These are phyloP conservation scores for Acrossocheilus wenchowensis DNA, from an alignment of 2,797 vertebrate genomes.

Conservation along the genomic window DNA sequence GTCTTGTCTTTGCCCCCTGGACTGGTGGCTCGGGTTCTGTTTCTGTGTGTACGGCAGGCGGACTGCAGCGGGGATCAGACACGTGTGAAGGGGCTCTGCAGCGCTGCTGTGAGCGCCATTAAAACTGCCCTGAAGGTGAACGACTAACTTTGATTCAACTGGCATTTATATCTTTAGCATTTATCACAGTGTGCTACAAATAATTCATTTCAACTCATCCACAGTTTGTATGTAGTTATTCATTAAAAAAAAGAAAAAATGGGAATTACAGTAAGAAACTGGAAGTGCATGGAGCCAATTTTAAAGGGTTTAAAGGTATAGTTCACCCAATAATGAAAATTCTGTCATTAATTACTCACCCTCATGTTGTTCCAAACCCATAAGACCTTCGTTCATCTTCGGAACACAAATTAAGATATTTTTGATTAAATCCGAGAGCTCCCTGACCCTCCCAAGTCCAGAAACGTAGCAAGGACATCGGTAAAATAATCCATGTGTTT, in stretches of 20 bases:
- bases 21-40: conserved; percentile 77
- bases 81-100: conserved; percentile 70
- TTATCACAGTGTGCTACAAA: neutral
- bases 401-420: no score
- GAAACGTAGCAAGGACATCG: no score
- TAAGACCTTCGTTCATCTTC: no score
- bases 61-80: conserved; percentile 72
- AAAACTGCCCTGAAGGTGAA: conserved; percentile 83
- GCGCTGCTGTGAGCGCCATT: conserved; percentile 68
- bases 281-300: neutral
- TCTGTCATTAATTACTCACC: no score
- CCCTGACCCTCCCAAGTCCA: no score
- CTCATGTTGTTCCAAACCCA: no score
- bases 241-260: neutral
- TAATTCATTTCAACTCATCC: neutral
- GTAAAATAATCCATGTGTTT: no score
- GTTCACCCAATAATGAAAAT: neutral
- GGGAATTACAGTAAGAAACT: neutral
- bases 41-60: conserved; percentile 79
- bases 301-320: neutral
- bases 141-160: neutral
- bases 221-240: no score
- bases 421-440: no score
- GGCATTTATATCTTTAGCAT: neutral
- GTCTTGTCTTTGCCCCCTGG: conserved; percentile 72